Conservation (phyloP, 2,888 invertebrate genomes). For the Nezara viridula region DNA sequence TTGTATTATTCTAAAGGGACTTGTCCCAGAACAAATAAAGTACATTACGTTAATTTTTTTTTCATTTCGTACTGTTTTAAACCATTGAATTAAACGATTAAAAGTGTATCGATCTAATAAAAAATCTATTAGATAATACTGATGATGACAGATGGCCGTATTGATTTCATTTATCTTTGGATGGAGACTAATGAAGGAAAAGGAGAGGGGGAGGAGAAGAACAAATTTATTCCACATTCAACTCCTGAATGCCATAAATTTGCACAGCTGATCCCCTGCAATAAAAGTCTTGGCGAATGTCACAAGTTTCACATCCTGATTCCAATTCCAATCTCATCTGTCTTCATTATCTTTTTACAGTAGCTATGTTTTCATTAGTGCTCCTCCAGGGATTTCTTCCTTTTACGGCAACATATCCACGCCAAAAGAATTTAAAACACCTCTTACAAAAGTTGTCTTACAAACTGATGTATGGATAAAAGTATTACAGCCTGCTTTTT, state of each 20-base stretch:
- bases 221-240: conserved; percentile 30
- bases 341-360: background rate
- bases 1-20: no score
- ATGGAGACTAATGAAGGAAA: background rate
- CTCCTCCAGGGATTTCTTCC: background rate
- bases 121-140: no score
- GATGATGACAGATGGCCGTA: background rate
- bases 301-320: background rate
- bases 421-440: background rate
- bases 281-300: background rate
- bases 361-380: background rate
- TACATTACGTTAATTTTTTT: no score
- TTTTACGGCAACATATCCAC: background rate
- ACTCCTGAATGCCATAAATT: conserved; percentile 30
- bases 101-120: no score
- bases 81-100: no score
- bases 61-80: no score
- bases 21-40: no score
- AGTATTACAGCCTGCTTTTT: background rate
- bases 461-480: background rate
- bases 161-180: background rate
- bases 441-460: background rate
- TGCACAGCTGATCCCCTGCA: background rate
- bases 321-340: background rate
- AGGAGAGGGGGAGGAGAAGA: background rate